phyloP scores from a whole-genome alignment of 1,140 invertebrate genomes.

The Magallana angulata region DNA sequence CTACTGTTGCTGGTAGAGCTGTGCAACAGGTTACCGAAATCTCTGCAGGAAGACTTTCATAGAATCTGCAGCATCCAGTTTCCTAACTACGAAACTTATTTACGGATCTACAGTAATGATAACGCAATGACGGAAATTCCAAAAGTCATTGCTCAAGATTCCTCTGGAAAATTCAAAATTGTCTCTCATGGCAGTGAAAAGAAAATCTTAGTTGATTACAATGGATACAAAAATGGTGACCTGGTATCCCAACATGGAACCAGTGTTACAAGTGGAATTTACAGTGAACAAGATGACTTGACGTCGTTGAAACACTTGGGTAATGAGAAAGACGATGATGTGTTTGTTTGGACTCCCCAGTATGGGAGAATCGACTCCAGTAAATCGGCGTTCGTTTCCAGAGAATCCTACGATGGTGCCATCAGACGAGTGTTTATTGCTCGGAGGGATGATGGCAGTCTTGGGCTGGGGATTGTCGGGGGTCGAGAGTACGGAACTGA shows the following conservation, averaged over 20 bases:
- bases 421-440: slow-evolving; percentile 65
- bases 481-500: slow-evolving; percentile 98
- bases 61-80: slow-evolving; percentile 71
- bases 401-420: slow-evolving; percentile 44
- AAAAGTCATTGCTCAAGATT: slow-evolving; percentile 69
- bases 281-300: slow-evolving; percentile 64
- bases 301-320: slow-evolving; percentile 51
- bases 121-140: slow-evolving; percentile 61
- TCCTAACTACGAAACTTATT: slow-evolving; percentile 69
- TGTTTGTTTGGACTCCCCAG: slow-evolving; percentile 58
- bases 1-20: slow-evolving; percentile 72
- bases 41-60: slow-evolving; percentile 71
- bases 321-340: slow-evolving; percentile 50
- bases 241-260: slow-evolving; percentile 63
- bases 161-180: slow-evolving; percentile 68
- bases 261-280: slow-evolving; percentile 68
- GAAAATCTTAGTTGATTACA: slow-evolving; percentile 57
- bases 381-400: slow-evolving; percentile 49
- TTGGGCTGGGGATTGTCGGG: slow-evolving; percentile 97
- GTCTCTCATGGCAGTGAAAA: slow-evolving; percentile 65
- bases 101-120: slow-evolving; percentile 59
- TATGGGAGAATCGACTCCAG: slow-evolving; percentile 44
- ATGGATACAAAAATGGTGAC: slow-evolving; percentile 63
- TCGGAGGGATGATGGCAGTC: slow-evolving; percentile 79
- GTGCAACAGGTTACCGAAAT: slow-evolving; percentile 64